Evolutionary conservation across 2,888 invertebrate genomes (phyloP).

Genomic region (Lepidonotus clava): DNA sequence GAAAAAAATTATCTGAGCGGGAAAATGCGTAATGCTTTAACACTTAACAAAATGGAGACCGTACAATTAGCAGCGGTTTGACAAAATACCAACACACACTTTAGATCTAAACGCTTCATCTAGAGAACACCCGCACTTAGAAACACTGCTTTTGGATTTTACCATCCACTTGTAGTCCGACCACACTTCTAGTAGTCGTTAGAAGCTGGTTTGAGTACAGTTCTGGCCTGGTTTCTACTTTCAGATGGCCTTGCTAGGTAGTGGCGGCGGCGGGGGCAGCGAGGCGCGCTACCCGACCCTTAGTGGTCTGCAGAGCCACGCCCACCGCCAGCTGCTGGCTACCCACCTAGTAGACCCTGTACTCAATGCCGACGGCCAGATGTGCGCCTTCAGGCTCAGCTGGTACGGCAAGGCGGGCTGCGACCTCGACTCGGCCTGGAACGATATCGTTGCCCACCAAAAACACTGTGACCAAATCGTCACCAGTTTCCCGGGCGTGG

Average conservation of each 20-base stretch:
- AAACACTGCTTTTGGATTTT: too few species aligned
- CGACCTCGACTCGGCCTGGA: constrained; percentile 38
- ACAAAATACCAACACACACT: too few species aligned
- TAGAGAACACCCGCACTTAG: too few species aligned
- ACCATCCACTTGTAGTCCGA: too few species aligned
- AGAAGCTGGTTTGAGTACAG: too few species aligned
- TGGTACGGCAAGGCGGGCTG: constrained; percentile 47
- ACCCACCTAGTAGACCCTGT: constrained; percentile 37
- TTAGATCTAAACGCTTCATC: too few species aligned
- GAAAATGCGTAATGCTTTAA: too few species aligned
- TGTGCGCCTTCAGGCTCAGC: constrained; percentile 45
- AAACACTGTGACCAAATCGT: constrained; percentile 24
- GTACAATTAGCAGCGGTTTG: too few species aligned
- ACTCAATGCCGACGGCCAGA: constrained; percentile 31
- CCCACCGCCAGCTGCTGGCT: constrained; percentile 47
- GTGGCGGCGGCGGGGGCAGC: neutral
- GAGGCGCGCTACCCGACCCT: constrained; percentile 45
- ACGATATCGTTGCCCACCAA: constrained; percentile 31
- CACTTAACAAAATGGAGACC: too few species aligned
- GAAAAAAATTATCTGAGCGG: too few species aligned
- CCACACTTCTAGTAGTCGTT: too few species aligned
- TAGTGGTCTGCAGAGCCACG: constrained; percentile 41
- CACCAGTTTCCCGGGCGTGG: constrained; percentile 25
- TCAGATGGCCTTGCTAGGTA: constrained; percentile 14
- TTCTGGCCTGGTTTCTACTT: constrained; percentile 47